Evolutionary conservation across 2,113 vertebrate species (phyloP).

Genomic region (Hemicordylus capensis): DNA sequence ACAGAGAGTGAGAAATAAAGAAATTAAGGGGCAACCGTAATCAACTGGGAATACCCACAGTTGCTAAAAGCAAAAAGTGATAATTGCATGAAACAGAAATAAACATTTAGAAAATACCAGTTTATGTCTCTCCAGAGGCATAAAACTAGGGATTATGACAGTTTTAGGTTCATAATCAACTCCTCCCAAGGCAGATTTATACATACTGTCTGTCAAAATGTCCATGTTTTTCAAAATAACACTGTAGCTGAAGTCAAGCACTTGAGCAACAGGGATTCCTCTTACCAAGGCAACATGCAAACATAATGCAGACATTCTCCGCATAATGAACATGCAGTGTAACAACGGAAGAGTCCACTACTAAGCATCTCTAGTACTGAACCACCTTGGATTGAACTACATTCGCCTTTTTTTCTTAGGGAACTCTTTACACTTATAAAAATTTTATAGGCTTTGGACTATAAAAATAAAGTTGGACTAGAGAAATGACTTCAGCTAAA

Average conservation of each 20-base stretch:
- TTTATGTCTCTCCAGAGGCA: slow-evolving; percentile 23
- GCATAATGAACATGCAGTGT: neutral
- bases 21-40: slow-evolving; percentile 57
- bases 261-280: neutral
- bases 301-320: neutral
- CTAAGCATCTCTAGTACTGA: neutral
- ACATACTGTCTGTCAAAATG: slow-evolving; percentile 15
- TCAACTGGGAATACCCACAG: slow-evolving; percentile 53
- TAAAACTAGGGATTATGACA: slow-evolving; percentile 1
- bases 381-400: neutral
- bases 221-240: neutral
- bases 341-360: neutral
- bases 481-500: neutral
- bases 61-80: slow-evolving; percentile 49
- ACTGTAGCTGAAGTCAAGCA: neutral
- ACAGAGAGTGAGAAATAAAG: slow-evolving; percentile 46
- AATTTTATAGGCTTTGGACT: neutral
- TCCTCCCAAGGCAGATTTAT: neutral
- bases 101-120: slow-evolving; percentile 46
- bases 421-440: neutral
- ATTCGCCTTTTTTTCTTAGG: neutral
- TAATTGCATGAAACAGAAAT: slow-evolving; percentile 44
- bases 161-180: slow-evolving; percentile 13
- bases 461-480: neutral
- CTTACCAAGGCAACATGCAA: neutral